phyloP scores from a whole-genome alignment of 2,797 vertebrate species.

The Orestias chungarensis region DNA sequence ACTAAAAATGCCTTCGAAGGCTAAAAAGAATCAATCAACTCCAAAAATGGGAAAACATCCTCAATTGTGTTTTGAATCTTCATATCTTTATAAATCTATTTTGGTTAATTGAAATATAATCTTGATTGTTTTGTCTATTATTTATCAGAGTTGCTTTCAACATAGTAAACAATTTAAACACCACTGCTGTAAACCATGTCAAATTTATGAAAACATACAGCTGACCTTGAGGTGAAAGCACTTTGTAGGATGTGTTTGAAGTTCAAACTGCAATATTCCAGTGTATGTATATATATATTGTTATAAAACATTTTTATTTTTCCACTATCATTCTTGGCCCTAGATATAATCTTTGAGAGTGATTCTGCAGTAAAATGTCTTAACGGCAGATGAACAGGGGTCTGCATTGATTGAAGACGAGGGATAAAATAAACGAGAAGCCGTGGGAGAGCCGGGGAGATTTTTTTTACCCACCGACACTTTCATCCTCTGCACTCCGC shows the following conservation, averaged over 20 bases:
- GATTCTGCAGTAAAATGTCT: neutral
- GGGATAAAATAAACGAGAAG: conserved; percentile 43
- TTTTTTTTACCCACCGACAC: conserved; percentile 34
- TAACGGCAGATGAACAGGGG: conserved; percentile 10
- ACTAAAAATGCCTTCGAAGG: too few relatives aligned
- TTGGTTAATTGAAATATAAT: too few relatives aligned
- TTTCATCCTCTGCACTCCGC: conserved; percentile 59
- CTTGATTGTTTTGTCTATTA: too few relatives aligned
- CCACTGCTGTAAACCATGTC: too few relatives aligned
- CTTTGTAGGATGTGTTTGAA: neutral
- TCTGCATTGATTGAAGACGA: conserved; percentile 22
- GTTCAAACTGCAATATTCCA: neutral
- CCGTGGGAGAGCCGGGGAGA: conserved; percentile 36
- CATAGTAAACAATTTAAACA: too few relatives aligned
- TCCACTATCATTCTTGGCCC: neutral
- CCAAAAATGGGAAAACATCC: too few relatives aligned
- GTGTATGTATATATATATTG: too few relatives aligned
- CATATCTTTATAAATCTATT: too few relatives aligned
- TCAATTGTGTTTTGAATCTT: too few relatives aligned
- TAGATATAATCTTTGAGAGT: neutral
- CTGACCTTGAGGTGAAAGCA: neutral
- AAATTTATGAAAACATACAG: neutral
- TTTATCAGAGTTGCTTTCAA: too few relatives aligned
- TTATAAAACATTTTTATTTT: neutral
- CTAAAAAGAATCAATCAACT: too few relatives aligned